phyloP scores from a whole-genome alignment of 2,113 vertebrate species.

The Lepus timidus region DNA sequence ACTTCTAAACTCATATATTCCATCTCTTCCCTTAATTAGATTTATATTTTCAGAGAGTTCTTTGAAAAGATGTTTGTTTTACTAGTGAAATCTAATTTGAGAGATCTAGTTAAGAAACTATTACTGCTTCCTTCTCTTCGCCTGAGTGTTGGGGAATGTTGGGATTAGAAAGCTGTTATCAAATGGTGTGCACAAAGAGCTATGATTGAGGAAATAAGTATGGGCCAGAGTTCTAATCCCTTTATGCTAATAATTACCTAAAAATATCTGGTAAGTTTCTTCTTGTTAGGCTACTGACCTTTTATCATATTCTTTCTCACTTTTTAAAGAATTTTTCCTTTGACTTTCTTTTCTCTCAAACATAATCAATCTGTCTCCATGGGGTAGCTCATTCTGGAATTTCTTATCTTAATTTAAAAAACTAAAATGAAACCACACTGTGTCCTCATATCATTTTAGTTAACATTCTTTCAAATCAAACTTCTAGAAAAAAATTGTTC shows the following conservation, averaged over 20 bases:
- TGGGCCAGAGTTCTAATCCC: background rate
- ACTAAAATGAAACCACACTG: background rate
- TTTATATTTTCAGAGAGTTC: constrained; percentile 30
- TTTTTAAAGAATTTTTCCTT: constrained; percentile 48
- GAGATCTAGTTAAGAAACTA: background rate
- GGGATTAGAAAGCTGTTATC: background rate
- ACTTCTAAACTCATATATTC: background rate
- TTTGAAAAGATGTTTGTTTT: constrained; percentile 51
- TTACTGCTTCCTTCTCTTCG: constrained; percentile 12
- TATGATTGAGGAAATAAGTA: background rate
- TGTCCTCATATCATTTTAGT: background rate
- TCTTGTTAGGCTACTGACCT: background rate
- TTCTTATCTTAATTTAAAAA: constrained; percentile 3
- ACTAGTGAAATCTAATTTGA: constrained; percentile 49
- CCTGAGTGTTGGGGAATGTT: background rate
- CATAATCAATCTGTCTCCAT: background rate
- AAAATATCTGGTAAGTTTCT: background rate
- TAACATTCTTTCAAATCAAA: background rate
- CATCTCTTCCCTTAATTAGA: constrained; percentile 9
- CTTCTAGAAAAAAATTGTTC: background rate
- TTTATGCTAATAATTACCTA: background rate
- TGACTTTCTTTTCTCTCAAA: background rate
- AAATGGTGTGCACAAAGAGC: background rate
- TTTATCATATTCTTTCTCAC: background rate
- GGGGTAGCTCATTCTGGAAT: background rate